Evolutionary conservation across 2,888 invertebrate genomes (phyloP), one percentile per base, ranked within the genome.

Genomic region (Acrobasis consociella): DNA sequence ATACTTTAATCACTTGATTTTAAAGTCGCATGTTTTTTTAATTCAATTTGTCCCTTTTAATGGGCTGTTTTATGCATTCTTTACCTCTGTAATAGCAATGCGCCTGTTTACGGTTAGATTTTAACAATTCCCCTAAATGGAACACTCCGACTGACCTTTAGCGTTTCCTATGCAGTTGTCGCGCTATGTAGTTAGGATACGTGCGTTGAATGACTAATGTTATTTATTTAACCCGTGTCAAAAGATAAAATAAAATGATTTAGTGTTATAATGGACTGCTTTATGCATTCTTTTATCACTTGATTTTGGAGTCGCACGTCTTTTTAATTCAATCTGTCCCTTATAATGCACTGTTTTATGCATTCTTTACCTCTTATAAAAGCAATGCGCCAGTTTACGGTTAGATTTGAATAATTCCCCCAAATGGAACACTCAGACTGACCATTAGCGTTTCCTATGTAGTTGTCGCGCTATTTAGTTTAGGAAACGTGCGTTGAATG

Each of bases 371-470:
- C 46, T 55, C 53, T 17, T n/a, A 51, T 51, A 60, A 61, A 53
- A 61, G 49, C 53, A 46, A 42, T 42, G 46, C 13, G 59, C 50
- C 61, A 53, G 55, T 62, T 62, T 62, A 55, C 61, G 31, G 53
- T 22, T 49, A 62, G 38, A 62, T 62, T 62, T 62, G 49, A 62
- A 55, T 62, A 62, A 62, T 62, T 55, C 62, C 49, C 37, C 49
- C 15, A 16, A 62, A 62, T 62, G 62, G 62, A 49, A 55, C 49
- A 13, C 13, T 31, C 46, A 2, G 46, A n/a, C 46, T 46, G 46
- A 46, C 46, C 7, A 46, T 46, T 13, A 46, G 46, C 46, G 46
- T 13, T 46, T 46, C 10, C 42, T 42, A 42, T 42, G 46, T n/a
- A 46, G 46, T 55, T 42, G 37, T 53, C 7, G 39, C 15, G 46